Percentiles rank a stretch among this genome's conserved stretches.
Evolutionary conservation across 1,140 invertebrate genomes (phyloP).

Genomic region (Bombyx mori): DNA sequence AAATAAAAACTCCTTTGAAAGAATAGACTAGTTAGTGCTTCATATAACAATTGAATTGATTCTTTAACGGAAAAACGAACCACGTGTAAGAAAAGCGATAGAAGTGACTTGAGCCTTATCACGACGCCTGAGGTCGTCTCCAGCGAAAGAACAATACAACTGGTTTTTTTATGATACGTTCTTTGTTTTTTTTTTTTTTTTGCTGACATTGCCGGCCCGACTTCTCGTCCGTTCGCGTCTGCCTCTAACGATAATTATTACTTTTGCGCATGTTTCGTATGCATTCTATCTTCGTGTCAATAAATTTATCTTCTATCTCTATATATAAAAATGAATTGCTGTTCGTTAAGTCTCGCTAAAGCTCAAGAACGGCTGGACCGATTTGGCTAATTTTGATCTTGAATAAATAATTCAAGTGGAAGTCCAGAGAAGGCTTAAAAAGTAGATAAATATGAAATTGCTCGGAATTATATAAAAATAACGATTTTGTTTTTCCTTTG

Average conservation of each 20-base stretch:
- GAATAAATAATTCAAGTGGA: no score
- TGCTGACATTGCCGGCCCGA: slow-evolving; percentile 10
- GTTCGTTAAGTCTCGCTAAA: no score
- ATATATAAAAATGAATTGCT: no score
- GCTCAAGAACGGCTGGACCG: no score
- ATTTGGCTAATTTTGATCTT: no score
- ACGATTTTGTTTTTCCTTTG: no score
- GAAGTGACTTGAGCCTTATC: slow-evolving; percentile 49
- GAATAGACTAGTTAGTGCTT: neutral
- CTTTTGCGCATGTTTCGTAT: slow-evolving; percentile 32
- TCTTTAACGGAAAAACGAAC: slow-evolving; percentile 27
- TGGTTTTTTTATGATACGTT: slow-evolving; percentile 50
- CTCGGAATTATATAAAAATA: no score
- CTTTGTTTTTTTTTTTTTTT: slow-evolving; percentile 58
- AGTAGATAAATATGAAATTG: no score
- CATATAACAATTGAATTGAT: slow-evolving; percentile 20
- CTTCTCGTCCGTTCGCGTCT: slow-evolving; percentile 13
- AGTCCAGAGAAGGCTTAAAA: no score
- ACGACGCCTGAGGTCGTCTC: slow-evolving; percentile 37
- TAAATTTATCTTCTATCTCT: neutral
- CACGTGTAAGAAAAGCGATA: slow-evolving; percentile 43
- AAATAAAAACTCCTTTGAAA: neutral
- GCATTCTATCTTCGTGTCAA: slow-evolving; percentile 16
- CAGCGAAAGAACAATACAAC: slow-evolving; percentile 61
- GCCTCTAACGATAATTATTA: slow-evolving; percentile 23